These are phyloP conservation scores for Anneissia japonica DNA, from an alignment of 35 echinoderm and acorn worm genomes.

Conservation along the genomic window DNA sequence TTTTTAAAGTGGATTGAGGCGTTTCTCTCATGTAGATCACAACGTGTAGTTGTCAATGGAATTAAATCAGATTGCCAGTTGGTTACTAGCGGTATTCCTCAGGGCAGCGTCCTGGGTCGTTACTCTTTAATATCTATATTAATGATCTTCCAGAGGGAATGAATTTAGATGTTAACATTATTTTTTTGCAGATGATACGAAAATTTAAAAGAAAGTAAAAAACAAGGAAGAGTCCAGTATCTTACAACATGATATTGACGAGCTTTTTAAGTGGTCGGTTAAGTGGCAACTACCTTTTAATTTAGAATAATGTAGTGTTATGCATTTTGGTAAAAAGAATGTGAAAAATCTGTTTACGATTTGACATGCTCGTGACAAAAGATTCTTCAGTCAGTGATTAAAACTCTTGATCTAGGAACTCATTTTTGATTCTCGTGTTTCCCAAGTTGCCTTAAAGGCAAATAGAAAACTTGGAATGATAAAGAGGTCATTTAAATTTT, in stretches of 20 bases:
- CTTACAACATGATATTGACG: neutral
- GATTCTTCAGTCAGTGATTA: neutral
- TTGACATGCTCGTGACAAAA: neutral
- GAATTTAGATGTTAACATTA: neutral
- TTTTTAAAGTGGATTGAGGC: constrained; percentile 17
- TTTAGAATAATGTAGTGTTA: neutral
- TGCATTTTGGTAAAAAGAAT: neutral
- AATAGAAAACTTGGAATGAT: neutral
- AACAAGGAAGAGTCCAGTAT: neutral
- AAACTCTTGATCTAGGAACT: neutral
- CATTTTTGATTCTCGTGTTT: neutral
- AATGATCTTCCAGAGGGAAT: neutral
- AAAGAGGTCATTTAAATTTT: too few relatives aligned
- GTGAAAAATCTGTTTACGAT: neutral
- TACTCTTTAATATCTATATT: neutral
- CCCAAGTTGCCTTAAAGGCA: neutral
- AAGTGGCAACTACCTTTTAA: neutral
- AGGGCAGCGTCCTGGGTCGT: constrained; percentile 12
- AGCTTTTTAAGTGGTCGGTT: neutral
- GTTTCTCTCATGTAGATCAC: constrained; percentile 1
- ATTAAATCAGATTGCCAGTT: neutral
- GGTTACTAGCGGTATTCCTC: constrained; percentile 15
- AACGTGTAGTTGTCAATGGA: constrained; percentile 23
- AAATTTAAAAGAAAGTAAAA: neutral
- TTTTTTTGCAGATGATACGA: constrained; percentile 4